Evolutionary conservation across 2,888 invertebrate genomes (phyloP), one percentile per base, ranked within the genome.

Genomic region (Eutolmus rufibarbis): DNA sequence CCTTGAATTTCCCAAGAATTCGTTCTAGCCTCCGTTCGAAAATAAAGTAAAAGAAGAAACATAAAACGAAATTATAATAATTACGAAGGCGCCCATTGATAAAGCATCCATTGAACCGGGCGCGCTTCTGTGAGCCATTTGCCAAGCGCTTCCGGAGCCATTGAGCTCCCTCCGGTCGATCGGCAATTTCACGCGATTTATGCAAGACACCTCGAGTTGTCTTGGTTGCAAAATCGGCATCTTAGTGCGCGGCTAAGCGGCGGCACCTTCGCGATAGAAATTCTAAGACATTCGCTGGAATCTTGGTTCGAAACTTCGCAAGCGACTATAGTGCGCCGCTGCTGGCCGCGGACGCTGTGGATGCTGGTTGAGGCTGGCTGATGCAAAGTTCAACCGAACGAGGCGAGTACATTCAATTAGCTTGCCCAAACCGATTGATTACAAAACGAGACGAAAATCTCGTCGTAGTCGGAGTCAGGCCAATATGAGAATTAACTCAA

Each of bases 401-500:
- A 74, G 74, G 19, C 84, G 74, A 51, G 66, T 46, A 74, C 28
- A 85, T 74, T 85, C 85, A 85, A 85, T 85, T 85, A 85, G 85
- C 74, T 85, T 74, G 28, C 85, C 34, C 74, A 85, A 46, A 46
- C 74, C 85, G 34, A 85, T 85, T 46, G 85, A 85, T 85, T 85
- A 46, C 85, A 85, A 85, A 85, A 85, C 34, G 46, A 23, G 85
- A 85, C 46, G 66, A 66, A 66, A 66, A 43, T 74, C 23, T 85
- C 46, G 43, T 74, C 74, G 57, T 31, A 43, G 46, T 74, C 74
- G 74, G 16, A 74, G 19, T 19, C 37, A 43, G 40, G 28, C 74
- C 43, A 74, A 85, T 74, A 74, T 74, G 46, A 74, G 85, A 82
- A 82, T 82, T 57, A 82, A 82, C 82, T 82, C 28, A 85, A 85